Conservation (phyloP, 2,113 vertebrate genomes). For the Colius striatus region DNA sequence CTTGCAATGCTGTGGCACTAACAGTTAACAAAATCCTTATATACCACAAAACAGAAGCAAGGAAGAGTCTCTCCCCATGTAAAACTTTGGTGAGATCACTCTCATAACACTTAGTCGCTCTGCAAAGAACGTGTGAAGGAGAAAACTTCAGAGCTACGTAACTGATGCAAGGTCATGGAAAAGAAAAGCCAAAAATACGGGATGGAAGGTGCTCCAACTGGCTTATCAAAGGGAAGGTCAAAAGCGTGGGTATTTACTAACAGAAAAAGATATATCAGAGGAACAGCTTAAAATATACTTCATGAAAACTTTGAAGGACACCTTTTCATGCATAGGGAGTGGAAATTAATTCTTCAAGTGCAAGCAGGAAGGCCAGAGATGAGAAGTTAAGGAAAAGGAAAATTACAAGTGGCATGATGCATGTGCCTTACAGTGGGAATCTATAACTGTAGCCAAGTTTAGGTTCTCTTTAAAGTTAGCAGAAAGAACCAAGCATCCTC, state of each 20-base stretch:
- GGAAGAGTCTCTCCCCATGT: background rate
- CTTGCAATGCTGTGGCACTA: background rate
- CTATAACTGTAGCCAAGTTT: background rate
- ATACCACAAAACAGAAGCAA: background rate
- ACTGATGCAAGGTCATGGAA: background rate
- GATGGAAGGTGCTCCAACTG: background rate
- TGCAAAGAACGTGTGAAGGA: background rate
- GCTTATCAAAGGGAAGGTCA: background rate
- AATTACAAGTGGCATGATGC: background rate
- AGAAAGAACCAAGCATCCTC: background rate
- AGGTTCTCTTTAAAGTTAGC: background rate
- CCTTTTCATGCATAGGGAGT: background rate
- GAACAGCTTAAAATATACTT: background rate
- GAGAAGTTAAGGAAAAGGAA: background rate
- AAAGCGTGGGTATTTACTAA: conserved; percentile 1
- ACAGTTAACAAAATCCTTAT: background rate
- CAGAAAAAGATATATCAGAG: background rate
- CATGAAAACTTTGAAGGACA: background rate
- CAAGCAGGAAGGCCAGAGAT: background rate
- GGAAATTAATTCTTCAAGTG: background rate
- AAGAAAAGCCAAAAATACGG: background rate
- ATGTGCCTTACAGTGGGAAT: background rate
- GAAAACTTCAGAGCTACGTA: background rate
- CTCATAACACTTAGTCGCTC: background rate
- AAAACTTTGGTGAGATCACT: background rate